Base-by-base conservation (phyloP, 2,797 vertebrate genomes). In the Typhlichthys eigenmanni region DNA sequence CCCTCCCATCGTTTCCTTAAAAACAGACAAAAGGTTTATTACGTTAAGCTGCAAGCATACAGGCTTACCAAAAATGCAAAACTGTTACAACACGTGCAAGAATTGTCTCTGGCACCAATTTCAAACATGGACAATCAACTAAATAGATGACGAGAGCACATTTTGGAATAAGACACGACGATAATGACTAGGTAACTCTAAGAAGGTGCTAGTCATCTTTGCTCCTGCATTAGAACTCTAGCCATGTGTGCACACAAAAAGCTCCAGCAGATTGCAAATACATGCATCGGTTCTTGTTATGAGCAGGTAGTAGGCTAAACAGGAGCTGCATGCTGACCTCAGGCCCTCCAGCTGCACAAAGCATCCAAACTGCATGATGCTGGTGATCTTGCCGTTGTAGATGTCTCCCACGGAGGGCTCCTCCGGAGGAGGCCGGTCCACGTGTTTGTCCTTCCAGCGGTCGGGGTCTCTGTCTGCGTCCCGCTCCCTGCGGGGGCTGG, bases 311-410 rank as follows among this genome's bases (percentile, higher is more conserved):
- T 38, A 9, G 5, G 3, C 8, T 6, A 38, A 8, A 38, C 34
- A 38, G 7, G 24, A 11, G 2, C 0, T 14, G 43, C 5, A 62
- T 3, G 78, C 91, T 62, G 87, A 99, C 97, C 98, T 93, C 0
- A 99, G 85, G 4, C 98, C 98, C 75, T 99, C 98, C 59, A 99
- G 92, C 79, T 99, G 98, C 62, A 99, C 98, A 52, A 99, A 99
- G 84, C 98, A 99, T 0, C 98, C 98, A 65, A 99, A 99, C 76
- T 98, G 98, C 98, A 99, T 98, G 71, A 99, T 98, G 69, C 97
- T 99, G 13, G 97, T 98, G 66, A 99, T 93, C 82, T 99, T 99
- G 81, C 98, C 98, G 0, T 96, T 98, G 83, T 98, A 99, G 67
- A 99, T 97, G 83, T 98, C 98, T 0, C 97, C 98, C 0, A 98